Conservation (phyloP, 1,140 invertebrate genomes). For the Caenorhabditis latens region DNA sequence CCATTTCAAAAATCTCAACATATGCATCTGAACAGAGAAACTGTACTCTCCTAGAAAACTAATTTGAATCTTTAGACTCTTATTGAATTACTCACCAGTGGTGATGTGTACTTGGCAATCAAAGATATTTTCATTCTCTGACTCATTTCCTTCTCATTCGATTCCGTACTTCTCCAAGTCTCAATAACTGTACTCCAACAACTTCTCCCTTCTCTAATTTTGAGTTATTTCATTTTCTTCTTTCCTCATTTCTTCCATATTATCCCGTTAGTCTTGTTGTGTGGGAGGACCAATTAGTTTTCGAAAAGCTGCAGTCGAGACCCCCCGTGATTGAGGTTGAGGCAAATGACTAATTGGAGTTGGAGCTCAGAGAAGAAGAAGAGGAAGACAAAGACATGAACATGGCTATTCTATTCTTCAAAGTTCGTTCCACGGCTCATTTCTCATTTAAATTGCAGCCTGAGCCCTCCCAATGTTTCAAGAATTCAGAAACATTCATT, state of each 20-base stretch:
- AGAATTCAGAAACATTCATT: not conserved
- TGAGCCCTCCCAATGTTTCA: not conserved
- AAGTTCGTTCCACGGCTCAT: conserved; percentile 17
- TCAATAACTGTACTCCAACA: not conserved
- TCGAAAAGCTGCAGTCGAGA: conserved; percentile 13
- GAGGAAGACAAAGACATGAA: not conserved
- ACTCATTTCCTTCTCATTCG: not conserved
- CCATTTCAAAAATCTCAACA: too few relatives aligned
- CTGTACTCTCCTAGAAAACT: too few relatives aligned
- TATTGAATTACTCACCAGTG: conserved; percentile 3
- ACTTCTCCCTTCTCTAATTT: not conserved
- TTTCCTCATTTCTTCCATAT: not conserved
- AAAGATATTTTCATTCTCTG: not conserved
- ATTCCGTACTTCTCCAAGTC: not conserved
- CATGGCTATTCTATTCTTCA: conserved; percentile 16
- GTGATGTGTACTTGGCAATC: not conserved
- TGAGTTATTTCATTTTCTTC: conserved; percentile 22
- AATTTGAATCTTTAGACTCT: too few relatives aligned
- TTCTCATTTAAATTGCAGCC: conserved; percentile 50
- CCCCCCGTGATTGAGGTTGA: conserved; percentile 46
- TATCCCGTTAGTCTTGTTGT: conserved; percentile 11
- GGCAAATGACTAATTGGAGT: conserved; percentile 28
- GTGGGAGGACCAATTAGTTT: conserved; percentile 42
- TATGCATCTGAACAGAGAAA: too few relatives aligned
- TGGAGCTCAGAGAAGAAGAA: not conserved